These are phyloP conservation scores for Diacarnus erythraeanus DNA, from an alignment of 37 sponge, comb jelly and placozoan species.

Conservation along the genomic window DNA sequence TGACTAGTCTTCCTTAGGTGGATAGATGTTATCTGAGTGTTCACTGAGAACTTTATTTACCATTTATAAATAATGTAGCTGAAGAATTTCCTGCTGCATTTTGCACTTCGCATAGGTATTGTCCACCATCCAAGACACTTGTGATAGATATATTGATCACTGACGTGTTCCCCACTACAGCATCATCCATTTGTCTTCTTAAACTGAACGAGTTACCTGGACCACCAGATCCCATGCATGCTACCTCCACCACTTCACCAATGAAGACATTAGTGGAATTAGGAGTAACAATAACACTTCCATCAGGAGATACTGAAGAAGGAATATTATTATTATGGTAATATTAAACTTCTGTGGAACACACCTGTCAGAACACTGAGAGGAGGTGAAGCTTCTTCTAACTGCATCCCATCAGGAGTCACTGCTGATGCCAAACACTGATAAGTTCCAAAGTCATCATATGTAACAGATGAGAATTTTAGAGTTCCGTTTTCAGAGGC, in stretches of 20 bases:
- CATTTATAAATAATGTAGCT: conserved; percentile 8
- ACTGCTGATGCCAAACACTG: conserved; percentile 17
- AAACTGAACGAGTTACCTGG: conserved; percentile 45
- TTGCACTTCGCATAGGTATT: conserved; percentile 49
- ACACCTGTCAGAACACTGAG: background rate
- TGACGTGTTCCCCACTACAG: background rate
- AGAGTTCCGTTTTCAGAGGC: background rate
- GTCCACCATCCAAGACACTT: conserved; percentile 46
- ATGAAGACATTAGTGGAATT: background rate
- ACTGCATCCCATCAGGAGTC: background rate
- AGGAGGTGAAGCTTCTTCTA: background rate
- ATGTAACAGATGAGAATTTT: background rate
- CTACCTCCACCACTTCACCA: conserved; percentile 13
- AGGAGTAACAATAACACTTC: background rate
- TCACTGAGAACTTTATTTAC: conserved; percentile 8
- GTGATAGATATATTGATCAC: background rate
- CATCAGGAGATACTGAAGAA: conserved; percentile 10
- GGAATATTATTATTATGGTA: background rate
- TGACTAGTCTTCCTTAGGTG: no score
- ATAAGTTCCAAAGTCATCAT: conserved; percentile 42
- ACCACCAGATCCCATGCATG: conserved; percentile 53
- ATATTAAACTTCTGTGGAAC: background rate
- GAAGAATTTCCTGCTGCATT: conserved; percentile 62
- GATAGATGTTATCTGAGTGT: background rate
- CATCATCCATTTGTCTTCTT: background rate